Conservation (phyloP, 2,797 vertebrate genomes). For the Spheniscus humboldti region DNA sequence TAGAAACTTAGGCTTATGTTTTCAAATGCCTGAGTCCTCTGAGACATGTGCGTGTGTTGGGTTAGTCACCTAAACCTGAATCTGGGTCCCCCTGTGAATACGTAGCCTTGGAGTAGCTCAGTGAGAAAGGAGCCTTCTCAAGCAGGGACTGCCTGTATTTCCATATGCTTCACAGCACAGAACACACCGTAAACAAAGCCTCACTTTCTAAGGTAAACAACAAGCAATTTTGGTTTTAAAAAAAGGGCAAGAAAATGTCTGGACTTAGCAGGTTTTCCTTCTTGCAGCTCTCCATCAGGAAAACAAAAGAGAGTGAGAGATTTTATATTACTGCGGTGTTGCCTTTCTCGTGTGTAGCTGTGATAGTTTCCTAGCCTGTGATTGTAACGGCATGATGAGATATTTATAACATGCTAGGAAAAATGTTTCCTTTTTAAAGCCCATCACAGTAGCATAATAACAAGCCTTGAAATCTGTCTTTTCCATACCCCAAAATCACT, state of each 20-base stretch:
- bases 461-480: constrained; percentile 29
- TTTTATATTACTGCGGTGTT: background rate
- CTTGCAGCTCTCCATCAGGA: background rate
- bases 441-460: constrained; percentile 27
- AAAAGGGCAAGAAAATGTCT: background rate
- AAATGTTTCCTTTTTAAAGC: constrained; percentile 52
- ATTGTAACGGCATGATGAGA: background rate
- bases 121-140: background rate
- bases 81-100: background rate
- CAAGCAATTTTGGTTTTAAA: background rate
- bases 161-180: background rate
- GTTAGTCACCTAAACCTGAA: background rate
- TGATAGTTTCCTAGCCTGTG: background rate
- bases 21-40: background rate
- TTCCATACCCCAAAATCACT: background rate
- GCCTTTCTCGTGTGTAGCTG: background rate
- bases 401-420: constrained; percentile 44
- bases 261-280: background rate
- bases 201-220: background rate
- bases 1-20: background rate
- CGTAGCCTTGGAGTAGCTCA: background rate
- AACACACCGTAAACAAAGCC: background rate
- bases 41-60: rapidly evolving
- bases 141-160: background rate
- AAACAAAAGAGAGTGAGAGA: background rate